phyloP scores from a whole-genome alignment of 2,888 invertebrate genomes.

The Pachycephus smyrnensis region DNA sequence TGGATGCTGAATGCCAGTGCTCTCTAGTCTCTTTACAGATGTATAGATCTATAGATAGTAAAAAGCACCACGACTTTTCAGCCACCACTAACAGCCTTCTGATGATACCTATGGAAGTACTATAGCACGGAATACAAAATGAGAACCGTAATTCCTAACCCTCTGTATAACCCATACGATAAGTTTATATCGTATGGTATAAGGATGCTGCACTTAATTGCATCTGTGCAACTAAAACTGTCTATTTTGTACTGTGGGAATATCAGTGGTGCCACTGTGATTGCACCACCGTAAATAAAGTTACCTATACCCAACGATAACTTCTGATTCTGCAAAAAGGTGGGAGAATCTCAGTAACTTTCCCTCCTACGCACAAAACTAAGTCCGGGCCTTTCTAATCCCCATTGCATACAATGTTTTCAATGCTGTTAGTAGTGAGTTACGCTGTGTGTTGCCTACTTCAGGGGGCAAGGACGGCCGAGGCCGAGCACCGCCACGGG shows the following conservation, averaged over 20 bases:
- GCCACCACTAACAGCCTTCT: not conserved
- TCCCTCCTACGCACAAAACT: constrained; percentile 57
- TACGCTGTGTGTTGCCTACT: constrained; percentile 53
- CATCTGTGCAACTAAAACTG: not conserved
- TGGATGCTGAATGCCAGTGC: not conserved
- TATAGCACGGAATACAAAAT: not conserved
- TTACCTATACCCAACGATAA: not conserved
- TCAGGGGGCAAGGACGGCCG: constrained; percentile 65
- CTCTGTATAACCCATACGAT: not conserved
- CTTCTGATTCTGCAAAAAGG: not conserved
- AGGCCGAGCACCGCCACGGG: constrained; percentile 51
- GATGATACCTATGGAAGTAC: not conserved
- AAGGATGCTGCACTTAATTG: not conserved
- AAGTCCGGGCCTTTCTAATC: constrained; percentile 58
- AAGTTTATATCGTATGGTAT: not conserved
- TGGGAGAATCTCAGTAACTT: constrained; percentile 43
- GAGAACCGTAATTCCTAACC: not conserved
- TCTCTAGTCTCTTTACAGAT: not conserved
- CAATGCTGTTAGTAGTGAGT: constrained; percentile 51
- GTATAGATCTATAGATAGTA: not conserved
- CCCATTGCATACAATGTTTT: constrained; percentile 56
- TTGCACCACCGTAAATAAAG: not conserved
- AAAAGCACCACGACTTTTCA: not conserved
- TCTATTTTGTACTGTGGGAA: not conserved
- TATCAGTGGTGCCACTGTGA: not conserved